phyloP scores from a whole-genome alignment of 1,140 invertebrate genomes.

The Calephelis nemesis region DNA sequence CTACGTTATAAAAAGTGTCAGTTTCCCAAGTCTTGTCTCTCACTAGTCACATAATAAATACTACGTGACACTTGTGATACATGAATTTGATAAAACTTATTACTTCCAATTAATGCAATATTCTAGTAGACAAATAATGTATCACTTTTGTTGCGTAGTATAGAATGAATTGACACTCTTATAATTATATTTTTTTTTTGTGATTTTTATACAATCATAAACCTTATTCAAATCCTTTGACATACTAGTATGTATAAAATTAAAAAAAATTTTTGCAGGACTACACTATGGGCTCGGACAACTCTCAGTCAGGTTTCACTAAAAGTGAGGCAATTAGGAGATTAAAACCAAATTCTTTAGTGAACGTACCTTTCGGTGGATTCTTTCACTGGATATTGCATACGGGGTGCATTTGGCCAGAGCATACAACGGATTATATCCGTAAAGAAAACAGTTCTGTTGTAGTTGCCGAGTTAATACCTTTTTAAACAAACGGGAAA shows the following conservation, averaged over 20 bases:
- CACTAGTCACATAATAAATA: no score
- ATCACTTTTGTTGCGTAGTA: no score
- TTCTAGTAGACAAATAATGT: no score
- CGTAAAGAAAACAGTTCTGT: neutral
- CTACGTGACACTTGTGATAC: no score
- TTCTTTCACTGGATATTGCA: slow-evolving; percentile 3
- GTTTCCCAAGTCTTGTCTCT: no score
- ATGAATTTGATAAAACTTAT: no score
- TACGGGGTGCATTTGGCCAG: neutral
- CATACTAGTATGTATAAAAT: neutral
- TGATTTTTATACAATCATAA: no score
- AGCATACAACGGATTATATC: slow-evolving; percentile 1
- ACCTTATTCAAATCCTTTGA: no score
- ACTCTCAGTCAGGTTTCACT: slow-evolving; percentile 33
- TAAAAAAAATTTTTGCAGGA: neutral
- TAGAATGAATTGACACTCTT: no score
- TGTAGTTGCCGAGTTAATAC: neutral
- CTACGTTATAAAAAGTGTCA: no score
- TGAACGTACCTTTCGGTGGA: slow-evolving; percentile 18
- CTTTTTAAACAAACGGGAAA: neutral
- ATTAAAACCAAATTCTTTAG: slow-evolving; percentile 45
- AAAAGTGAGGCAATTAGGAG: slow-evolving; percentile 46
- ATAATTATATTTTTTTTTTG: no score
- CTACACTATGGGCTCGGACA: slow-evolving; percentile 25
- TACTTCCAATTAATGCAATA: no score